Percentiles rank a stretch among this genome's conserved stretches.
These are phyloP conservation scores for Passerina amoena DNA, from an alignment of 2,113 vertebrate genomes.

Conservation along the genomic window DNA sequence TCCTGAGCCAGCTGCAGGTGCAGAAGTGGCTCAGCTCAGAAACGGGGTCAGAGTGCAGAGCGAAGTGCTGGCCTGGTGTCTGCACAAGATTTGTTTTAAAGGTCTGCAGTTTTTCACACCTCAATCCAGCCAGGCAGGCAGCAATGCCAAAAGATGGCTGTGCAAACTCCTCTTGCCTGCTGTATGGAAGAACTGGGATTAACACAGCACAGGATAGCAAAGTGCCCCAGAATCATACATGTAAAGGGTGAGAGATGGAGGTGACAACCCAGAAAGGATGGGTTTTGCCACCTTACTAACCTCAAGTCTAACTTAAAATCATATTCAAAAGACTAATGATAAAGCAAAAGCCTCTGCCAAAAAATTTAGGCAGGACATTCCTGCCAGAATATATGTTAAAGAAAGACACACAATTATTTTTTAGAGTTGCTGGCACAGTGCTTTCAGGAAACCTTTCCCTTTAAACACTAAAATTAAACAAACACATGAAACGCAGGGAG, in stretches of 20 bases:
- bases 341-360: slow-evolving; percentile 35
- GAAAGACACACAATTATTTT: slow-evolving; percentile 53
- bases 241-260: not conserved
- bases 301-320: not conserved
- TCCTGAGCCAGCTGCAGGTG: not conserved
- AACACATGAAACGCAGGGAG: slow-evolving; percentile 58
- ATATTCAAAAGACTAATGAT: not conserved
- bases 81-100: not conserved
- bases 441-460: slow-evolving; percentile 58
- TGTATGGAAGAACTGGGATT: not conserved
- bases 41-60: rapidly evolving
- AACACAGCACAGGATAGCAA: not conserved
- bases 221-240: not conserved
- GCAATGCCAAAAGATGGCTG: not conserved
- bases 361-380: not conserved
- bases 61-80: not conserved
- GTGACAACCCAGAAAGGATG: not conserved
- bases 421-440: slow-evolving; percentile 31
- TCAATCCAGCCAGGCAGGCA: not conserved
- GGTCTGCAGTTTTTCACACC: not conserved
- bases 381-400: slow-evolving; percentile 28
- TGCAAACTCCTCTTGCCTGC: not conserved
- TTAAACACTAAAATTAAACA: slow-evolving; percentile 68
- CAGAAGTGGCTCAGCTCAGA: not conserved
- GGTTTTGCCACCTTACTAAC: not conserved